A percentile compares a stretch with the other conserved stretches of the same genome.
phyloP scores from a whole-genome alignment of 2,888 invertebrate genomes.

The Drosophila rubida region DNA sequence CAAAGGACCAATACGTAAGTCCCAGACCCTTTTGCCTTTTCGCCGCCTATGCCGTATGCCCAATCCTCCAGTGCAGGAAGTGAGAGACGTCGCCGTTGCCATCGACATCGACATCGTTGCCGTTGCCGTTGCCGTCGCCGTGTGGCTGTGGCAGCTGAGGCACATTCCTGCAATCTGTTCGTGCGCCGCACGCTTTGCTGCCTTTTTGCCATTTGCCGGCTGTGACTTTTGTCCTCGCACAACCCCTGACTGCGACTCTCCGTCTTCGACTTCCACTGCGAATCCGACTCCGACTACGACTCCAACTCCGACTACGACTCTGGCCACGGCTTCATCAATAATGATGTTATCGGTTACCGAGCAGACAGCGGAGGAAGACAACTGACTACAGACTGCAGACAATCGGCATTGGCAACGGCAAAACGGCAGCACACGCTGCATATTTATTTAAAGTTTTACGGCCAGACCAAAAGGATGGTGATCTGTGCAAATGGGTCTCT shows the following conservation, averaged over 20 bases:
- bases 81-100: conserved; percentile 43
- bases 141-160: conserved; percentile 53
- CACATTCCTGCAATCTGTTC: conserved; percentile 78
- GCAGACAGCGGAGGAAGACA: conserved; percentile 55
- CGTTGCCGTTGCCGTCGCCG: conserved; percentile 24
- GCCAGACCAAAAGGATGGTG: conserved; percentile 52
- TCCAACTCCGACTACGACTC: conserved; percentile 33
- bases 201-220: conserved; percentile 70
- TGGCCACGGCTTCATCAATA: conserved; percentile 69
- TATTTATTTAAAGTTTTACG: conserved; percentile 78
- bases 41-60: conserved; percentile 31
- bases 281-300: conserved; percentile 14
- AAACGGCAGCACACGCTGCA: conserved; percentile 68
- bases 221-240: conserved; percentile 54
- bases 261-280: conserved; percentile 24
- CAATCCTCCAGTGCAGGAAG: conserved; percentile 43
- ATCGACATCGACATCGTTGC: conserved; percentile 2
- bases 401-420: conserved; percentile 15
- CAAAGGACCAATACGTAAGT: conserved; percentile 25
- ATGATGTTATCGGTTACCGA: conserved; percentile 76
- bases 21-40: not conserved
- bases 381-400: conserved; percentile 15
- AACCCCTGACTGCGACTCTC: conserved; percentile 16
- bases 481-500: conserved; percentile 28
- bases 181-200: conserved; percentile 57